These are phyloP conservation scores for Sussaba pulchella DNA, from an alignment of 2,888 invertebrate species.

Conservation along the genomic window DNA sequence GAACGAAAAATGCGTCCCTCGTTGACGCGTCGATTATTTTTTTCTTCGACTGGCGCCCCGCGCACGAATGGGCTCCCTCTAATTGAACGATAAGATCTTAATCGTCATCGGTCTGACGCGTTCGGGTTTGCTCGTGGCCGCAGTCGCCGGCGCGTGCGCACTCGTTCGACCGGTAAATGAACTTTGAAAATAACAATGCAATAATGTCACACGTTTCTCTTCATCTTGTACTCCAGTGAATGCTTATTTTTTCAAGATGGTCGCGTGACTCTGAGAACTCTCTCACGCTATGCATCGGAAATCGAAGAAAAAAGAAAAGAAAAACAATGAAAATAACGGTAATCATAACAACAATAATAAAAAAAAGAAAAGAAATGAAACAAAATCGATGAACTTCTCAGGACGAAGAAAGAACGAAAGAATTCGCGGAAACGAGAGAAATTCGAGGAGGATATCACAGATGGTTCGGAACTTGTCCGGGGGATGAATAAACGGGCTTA, in stretches of 20 bases:
- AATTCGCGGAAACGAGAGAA: constrained; percentile 63
- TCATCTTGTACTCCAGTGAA: too few species aligned
- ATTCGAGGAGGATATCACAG: constrained; percentile 63
- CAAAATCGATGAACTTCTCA: constrained; percentile 42
- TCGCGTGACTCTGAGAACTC: constrained; percentile 21
- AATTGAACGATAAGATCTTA: constrained; percentile 81
- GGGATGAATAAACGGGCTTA: constrained; percentile 3
- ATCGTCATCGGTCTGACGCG: constrained; percentile 74
- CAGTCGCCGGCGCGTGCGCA: constrained; percentile 55
- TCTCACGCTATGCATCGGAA: constrained; percentile 58
- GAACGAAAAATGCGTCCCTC: constrained; percentile 6
- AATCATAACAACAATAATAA: background rate
- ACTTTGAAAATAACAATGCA: constrained; percentile 22
- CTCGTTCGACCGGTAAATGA: constrained; percentile 54
- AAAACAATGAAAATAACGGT: background rate
- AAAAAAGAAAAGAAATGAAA: background rate
- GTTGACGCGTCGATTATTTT: constrained; percentile 60
- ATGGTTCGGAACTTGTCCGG: constrained; percentile 58
- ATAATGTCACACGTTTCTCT: background rate
- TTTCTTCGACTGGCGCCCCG: constrained; percentile 57
- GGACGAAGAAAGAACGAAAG: constrained; percentile 37
- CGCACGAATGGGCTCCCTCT: constrained; percentile 70
- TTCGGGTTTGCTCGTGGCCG: constrained; percentile 41
- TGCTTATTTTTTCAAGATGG: background rate
- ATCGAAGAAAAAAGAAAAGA: background rate